These are phyloP conservation scores for Bombyx mandarina DNA, from an alignment of 1,140 invertebrate species.

Conservation along the genomic window DNA sequence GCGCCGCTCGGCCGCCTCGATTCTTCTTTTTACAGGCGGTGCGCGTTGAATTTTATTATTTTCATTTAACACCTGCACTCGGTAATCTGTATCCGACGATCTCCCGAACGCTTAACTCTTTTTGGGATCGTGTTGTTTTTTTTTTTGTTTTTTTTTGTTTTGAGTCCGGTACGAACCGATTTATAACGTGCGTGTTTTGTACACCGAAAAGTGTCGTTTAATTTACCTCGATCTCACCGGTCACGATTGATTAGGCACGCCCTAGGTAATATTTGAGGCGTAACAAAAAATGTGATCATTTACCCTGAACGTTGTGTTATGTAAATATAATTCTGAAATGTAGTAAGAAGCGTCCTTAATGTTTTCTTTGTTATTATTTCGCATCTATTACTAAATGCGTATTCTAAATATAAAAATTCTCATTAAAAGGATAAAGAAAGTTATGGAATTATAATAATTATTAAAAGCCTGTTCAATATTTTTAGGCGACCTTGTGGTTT, in stretches of 20 bases:
- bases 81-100: constrained; percentile 67
- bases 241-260: constrained; percentile 63
- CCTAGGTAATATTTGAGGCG: constrained; percentile 5
- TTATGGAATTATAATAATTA: too few species aligned
- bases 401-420: too few species aligned
- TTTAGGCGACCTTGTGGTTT: neutral
- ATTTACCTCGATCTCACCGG: constrained; percentile 47
- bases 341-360: too few species aligned
- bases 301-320: too few species aligned
- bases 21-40: constrained; percentile 55
- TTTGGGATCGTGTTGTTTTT: constrained; percentile 41
- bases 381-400: too few species aligned
- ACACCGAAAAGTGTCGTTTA: constrained; percentile 59
- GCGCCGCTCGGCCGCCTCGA: constrained; percentile 54
- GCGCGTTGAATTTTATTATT: constrained; percentile 64
- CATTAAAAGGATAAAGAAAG: too few species aligned
- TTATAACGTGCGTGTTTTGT: constrained; percentile 56
- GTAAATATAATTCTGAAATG: too few species aligned
- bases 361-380: too few species aligned
- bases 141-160: neutral
- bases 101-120: constrained; percentile 68
- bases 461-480: too few species aligned
- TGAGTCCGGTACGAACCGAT: constrained; percentile 37
- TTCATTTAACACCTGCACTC: constrained; percentile 68
- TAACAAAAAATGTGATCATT: too few species aligned